Evolutionary conservation across 2,113 vertebrate species (phyloP).

Genomic region (Sander vitreus): DNA sequence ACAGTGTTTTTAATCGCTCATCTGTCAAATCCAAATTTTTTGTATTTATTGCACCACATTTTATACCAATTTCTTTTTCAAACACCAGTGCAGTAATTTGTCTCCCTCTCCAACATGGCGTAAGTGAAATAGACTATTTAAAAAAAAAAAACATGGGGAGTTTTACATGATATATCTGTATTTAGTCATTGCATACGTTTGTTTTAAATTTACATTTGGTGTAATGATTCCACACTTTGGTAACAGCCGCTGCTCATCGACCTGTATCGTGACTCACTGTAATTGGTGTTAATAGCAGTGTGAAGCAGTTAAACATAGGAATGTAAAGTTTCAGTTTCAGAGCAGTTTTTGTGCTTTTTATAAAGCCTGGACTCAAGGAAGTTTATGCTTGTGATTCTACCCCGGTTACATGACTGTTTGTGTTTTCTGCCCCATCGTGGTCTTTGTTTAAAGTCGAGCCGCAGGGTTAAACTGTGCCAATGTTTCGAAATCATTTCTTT

Average conservation of each 20-base stretch:
- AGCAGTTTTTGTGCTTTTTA: constrained; percentile 46
- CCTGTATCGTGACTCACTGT: constrained; percentile 73
- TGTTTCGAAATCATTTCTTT: constrained; percentile 22
- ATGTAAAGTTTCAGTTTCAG: constrained; percentile 59
- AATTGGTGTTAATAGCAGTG: constrained; percentile 65
- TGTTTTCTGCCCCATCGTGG: neutral
- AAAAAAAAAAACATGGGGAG: constrained; percentile 60
- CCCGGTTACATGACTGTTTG: constrained; percentile 22
- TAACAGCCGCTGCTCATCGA: constrained; percentile 69
- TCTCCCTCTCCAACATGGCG: constrained; percentile 60
- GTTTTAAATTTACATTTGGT: constrained; percentile 62
- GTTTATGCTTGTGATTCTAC: constrained; percentile 27
- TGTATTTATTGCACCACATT: constrained; percentile 81
- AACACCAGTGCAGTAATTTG: constrained; percentile 77
- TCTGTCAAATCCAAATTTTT: constrained; percentile 75
- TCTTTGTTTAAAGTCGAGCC: neutral
- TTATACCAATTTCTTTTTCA: constrained; percentile 79
- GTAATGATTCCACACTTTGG: constrained; percentile 81
- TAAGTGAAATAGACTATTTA: constrained; percentile 64
- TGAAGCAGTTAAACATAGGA: constrained; percentile 70
- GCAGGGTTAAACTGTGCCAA: constrained; percentile 58
- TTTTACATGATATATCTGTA: constrained; percentile 73
- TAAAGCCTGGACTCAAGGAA: constrained; percentile 47
- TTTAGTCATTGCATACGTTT: constrained; percentile 55
- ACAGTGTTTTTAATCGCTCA: constrained; percentile 84